phyloP scores from a whole-genome alignment of 2,797 vertebrate species.

The Xenentodon cancila region DNA sequence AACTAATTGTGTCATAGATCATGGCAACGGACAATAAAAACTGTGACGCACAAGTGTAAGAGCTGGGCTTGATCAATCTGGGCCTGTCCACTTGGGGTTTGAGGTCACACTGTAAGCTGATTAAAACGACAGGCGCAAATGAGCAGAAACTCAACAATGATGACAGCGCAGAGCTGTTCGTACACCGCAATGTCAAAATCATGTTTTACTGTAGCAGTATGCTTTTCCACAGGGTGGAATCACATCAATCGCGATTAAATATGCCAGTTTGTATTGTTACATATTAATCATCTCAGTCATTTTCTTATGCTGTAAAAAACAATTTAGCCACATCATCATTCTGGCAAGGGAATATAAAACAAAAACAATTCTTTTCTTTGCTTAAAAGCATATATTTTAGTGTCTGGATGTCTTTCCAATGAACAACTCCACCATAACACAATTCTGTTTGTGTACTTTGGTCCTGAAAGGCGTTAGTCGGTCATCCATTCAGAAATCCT shows the following conservation, averaged over 20 bases:
- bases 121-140: slow-evolving; percentile 43
- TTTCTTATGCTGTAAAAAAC: not conserved
- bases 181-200: slow-evolving; percentile 5
- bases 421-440: no score
- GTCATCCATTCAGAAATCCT: no score
- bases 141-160: slow-evolving; percentile 38
- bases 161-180: slow-evolving; percentile 27
- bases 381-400: no score
- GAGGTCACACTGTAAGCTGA: slow-evolving; percentile 56
- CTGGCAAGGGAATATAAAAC: no score
- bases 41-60: slow-evolving; percentile 47
- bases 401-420: no score
- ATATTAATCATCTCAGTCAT: not conserved
- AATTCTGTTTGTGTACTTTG: no score
- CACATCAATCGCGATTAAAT: not conserved
- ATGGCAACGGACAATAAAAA: slow-evolving; percentile 63
- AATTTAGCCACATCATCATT: no score
- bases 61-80: slow-evolving; percentile 63
- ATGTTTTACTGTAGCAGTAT: slow-evolving; percentile 2
- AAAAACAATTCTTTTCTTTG: no score
- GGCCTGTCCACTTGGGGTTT: slow-evolving; percentile 41
- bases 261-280: not conserved
- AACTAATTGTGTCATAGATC: slow-evolving; percentile 72
- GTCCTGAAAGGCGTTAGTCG: no score
- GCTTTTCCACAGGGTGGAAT: not conserved